Base-by-base conservation (phyloP, 1,140 invertebrate genomes). In the Ceratoteleas bidentatus region DNA sequence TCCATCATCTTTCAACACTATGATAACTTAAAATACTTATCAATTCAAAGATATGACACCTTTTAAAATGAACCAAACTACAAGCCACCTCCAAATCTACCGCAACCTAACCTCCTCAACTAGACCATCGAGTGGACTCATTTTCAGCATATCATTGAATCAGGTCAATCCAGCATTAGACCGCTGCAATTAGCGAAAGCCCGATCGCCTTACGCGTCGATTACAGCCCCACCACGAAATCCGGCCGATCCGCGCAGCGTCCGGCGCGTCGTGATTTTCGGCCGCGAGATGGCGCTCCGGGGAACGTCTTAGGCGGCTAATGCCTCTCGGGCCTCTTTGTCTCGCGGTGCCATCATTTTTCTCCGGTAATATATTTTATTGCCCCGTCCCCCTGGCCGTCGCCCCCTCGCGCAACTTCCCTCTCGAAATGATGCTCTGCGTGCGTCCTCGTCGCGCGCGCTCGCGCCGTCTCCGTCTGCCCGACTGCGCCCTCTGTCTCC, bases 281-380 rank as follows among this genome's bases (percentile, higher is more conserved):
- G 47, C 52, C 60, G 69, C 52, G 64, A 80, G 69, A 69, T 74
- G 62, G 62, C 77, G 76, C 56, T 40, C 32, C 52, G 10, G 40
- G 84, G 85, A 88, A 89, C 88, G 86, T 83, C 87, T 87, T 85
- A 53, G 56, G 45, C 68, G 34, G 81, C 87, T 89, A 89, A 89
- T 89, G 87, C 85, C 85, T 87, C 74, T 87, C 82, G 87, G 78
- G 49, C 66, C 84, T 87, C 87, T 90, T 89, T 88, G 89, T 90
- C 87, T 88, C 84, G 84, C 83, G 56, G 79, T 88, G 85, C 85
- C 88, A 89, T 88, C 89, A 90, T 90, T 90, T 90, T 90, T 90
- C 88, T 89, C 87, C 68, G 83, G 86, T 89, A 90, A 90, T 89
- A 90, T 89, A 90, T 91, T 91, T 90, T 91, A 90, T 91, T 90